These are phyloP conservation scores for Andrena hattorfiana DNA, from an alignment of 2,888 invertebrate genomes.

Conservation along the genomic window DNA sequence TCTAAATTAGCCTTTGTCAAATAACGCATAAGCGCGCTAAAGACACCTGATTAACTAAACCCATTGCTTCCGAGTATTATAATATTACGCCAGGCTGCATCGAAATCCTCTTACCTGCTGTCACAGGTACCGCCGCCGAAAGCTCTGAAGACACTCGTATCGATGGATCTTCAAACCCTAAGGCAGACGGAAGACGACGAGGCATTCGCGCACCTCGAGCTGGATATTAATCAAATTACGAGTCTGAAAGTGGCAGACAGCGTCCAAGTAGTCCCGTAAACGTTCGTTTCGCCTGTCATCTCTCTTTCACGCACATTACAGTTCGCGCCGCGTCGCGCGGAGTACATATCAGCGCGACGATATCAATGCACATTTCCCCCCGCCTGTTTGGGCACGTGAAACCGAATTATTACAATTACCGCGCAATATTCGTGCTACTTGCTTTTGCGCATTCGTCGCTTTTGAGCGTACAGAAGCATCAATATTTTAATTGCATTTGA, in stretches of 20 bases:
- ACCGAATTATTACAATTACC: constrained; percentile 15
- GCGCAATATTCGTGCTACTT: not conserved
- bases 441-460: not conserved
- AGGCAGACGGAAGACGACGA: constrained; percentile 58
- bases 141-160: constrained; percentile 40
- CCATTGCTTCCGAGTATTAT: not conserved
- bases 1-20: not conserved
- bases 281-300: not conserved
- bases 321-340: not conserved
- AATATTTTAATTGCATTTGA: constrained; percentile 55
- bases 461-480: constrained; percentile 13
- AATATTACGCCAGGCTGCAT: not conserved
- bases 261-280: not conserved
- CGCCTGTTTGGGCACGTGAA: not conserved
- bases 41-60: constrained; percentile 14
- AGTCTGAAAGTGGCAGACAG: constrained; percentile 62
- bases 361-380: not conserved
- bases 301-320: not conserved
- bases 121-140: constrained; percentile 57
- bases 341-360: no score
- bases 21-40: not conserved
- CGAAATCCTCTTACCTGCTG: constrained; percentile 36
- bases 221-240: constrained; percentile 65
- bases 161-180: constrained; percentile 34
- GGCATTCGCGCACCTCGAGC: constrained; percentile 59